These are phyloP conservation scores for Silurus meridionalis DNA, from an alignment of 2,113 vertebrate species.

Conservation along the genomic window DNA sequence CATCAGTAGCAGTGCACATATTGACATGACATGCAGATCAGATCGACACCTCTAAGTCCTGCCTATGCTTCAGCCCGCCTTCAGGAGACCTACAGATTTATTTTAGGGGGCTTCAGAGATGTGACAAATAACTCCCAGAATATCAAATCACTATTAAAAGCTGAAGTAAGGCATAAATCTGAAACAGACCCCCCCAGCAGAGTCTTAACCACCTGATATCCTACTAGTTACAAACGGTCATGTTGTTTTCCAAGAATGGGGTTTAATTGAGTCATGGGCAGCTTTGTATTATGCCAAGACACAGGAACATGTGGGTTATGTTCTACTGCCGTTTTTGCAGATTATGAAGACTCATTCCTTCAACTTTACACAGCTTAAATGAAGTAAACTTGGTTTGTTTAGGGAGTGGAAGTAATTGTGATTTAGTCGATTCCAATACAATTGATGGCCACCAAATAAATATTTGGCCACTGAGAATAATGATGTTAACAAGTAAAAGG, in stretches of 20 bases:
- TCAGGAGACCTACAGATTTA: slow-evolving; percentile 69
- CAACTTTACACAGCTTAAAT: background rate
- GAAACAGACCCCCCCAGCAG: slow-evolving; percentile 70
- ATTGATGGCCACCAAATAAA: background rate
- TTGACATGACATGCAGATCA: slow-evolving; percentile 71
- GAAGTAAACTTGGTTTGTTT: background rate
- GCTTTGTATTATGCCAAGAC: slow-evolving; percentile 43
- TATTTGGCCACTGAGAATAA: slow-evolving; percentile 1
- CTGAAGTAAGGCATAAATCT: slow-evolving; percentile 75
- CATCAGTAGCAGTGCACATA: slow-evolving; percentile 58
- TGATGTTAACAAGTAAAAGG: slow-evolving; percentile 58
- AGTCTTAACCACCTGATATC: slow-evolving; percentile 61
- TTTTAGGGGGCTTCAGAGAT: slow-evolving; percentile 74
- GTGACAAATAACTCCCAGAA: slow-evolving; percentile 76
- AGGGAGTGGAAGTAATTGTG: background rate
- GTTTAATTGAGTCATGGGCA: slow-evolving; percentile 25
- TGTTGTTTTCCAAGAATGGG: slow-evolving; percentile 60
- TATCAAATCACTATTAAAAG: slow-evolving; percentile 79
- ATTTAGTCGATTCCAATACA: background rate
- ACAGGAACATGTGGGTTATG: background rate
- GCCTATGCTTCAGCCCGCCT: slow-evolving; percentile 61
- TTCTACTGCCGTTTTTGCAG: background rate
- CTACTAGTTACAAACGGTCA: slow-evolving; percentile 45
- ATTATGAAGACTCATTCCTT: background rate
- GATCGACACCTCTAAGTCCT: slow-evolving; percentile 66